Percentiles rank a stretch among this genome's conserved stretches.
These are phyloP conservation scores for Clistopyga incitator DNA, from an alignment of 2,888 invertebrate genomes.

Conservation along the genomic window DNA sequence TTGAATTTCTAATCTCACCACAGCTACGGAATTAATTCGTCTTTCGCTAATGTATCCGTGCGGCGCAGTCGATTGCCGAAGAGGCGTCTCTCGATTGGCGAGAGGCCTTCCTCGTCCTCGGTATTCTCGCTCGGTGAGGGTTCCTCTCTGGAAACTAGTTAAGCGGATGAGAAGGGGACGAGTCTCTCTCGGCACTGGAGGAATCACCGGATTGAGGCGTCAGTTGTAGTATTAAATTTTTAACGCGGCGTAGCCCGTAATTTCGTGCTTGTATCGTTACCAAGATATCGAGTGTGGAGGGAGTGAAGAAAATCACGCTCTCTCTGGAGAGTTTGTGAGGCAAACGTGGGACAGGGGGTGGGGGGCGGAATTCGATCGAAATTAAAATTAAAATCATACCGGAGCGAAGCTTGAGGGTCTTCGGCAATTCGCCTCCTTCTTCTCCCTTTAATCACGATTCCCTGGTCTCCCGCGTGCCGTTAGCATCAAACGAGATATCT, in stretches of 20 bases:
- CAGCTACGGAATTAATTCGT: slow-evolving; percentile 79
- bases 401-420: slow-evolving; percentile 57
- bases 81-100: slow-evolving; percentile 59
- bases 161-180: slow-evolving; percentile 74
- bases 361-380: slow-evolving; percentile 75
- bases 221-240: slow-evolving; percentile 75
- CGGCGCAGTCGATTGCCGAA: slow-evolving; percentile 72
- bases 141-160: slow-evolving; percentile 79
- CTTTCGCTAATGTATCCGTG: slow-evolving; percentile 75
- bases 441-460: slow-evolving; percentile 71
- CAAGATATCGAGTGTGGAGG: slow-evolving; percentile 10
- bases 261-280: slow-evolving; percentile 71
- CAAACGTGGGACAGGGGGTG: slow-evolving; percentile 59
- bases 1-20: slow-evolving; percentile 71
- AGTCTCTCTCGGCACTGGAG: slow-evolving; percentile 31
- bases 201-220: slow-evolving; percentile 38
- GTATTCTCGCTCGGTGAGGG: slow-evolving; percentile 61
- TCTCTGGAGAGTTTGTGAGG: slow-evolving; percentile 51
- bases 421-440: slow-evolving; percentile 36
- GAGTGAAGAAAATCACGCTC: slow-evolving; percentile 37
- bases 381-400: slow-evolving; percentile 80
- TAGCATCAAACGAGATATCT: slow-evolving; percentile 73
- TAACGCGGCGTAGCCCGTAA: slow-evolving; percentile 73
- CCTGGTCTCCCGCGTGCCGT: slow-evolving; percentile 76
- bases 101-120: slow-evolving; percentile 75